Conservation (phyloP, 2,113 vertebrate genomes). For the Rhinichthys klamathensis region DNA sequence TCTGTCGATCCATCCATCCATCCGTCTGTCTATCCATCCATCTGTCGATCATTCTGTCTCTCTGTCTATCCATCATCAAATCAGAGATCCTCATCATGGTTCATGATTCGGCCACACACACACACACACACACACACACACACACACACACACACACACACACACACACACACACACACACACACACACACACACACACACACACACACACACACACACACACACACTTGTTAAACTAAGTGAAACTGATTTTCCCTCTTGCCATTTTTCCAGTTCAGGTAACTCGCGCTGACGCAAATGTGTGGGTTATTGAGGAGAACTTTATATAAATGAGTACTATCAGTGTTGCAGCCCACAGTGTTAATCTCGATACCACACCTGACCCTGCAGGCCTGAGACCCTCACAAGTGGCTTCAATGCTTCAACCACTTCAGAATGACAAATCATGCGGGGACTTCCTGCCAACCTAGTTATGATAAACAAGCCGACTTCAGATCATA, state of each 20-base stretch:
- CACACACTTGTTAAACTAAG: neutral
- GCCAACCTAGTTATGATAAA: neutral
- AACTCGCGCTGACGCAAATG: conserved; percentile 3
- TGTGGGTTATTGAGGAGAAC: conserved; percentile 5
- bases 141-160: too few species aligned
- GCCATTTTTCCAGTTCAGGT: conserved; percentile 28
- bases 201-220: neutral
- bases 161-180: neutral
- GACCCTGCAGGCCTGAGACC: neutral
- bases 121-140: too few species aligned
- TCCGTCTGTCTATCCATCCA: neutral
- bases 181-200: too few species aligned
- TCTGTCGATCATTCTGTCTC: neutral
- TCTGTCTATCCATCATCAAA: neutral
- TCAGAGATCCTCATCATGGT: neutral
- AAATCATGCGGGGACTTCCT: conserved; percentile 1
- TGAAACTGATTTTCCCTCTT: neutral
- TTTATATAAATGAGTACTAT: conserved; percentile 19
- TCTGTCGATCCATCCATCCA: neutral
- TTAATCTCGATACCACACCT: neutral
- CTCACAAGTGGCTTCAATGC: neutral
- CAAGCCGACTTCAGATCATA: neutral
- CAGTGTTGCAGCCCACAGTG: neutral
- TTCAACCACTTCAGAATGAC: conserved; percentile 5
- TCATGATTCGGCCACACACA: neutral